These are phyloP conservation scores for Danaus chrysippus DNA, from an alignment of 2,888 invertebrate species.

Conservation along the genomic window DNA sequence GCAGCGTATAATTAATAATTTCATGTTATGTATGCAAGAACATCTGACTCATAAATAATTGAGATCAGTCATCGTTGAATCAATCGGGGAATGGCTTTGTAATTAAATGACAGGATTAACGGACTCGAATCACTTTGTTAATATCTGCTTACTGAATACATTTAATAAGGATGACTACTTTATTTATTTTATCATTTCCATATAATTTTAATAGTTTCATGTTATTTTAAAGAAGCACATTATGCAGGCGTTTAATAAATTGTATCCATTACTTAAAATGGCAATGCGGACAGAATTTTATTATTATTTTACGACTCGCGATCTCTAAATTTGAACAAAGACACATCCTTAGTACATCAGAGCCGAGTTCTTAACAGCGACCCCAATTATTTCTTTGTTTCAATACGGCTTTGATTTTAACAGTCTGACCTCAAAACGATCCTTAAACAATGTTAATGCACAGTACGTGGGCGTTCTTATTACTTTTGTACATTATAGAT, in stretches of 20 bases:
- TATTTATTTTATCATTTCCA: too few species aligned
- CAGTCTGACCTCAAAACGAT: background rate
- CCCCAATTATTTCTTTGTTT: constrained; percentile 4
- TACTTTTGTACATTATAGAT: constrained; percentile 1
- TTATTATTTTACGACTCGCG: too few species aligned
- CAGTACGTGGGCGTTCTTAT: constrained; percentile 1
- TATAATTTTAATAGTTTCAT: too few species aligned
- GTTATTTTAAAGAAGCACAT: too few species aligned
- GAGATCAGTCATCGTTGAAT: constrained; percentile 36
- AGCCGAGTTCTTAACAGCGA: background rate
- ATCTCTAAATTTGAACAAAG: too few species aligned
- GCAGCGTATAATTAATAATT: constrained; percentile 22
- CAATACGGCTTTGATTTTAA: background rate
- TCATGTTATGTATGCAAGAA: constrained; percentile 26
- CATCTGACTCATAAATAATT: constrained; percentile 32
- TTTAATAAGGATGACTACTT: too few species aligned
- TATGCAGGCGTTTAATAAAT: too few species aligned
- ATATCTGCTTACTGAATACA: too few species aligned
- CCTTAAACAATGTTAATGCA: background rate
- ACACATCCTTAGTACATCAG: too few species aligned
- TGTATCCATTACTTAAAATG: too few species aligned
- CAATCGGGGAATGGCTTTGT: constrained; percentile 27
- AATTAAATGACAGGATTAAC: constrained; percentile 25
- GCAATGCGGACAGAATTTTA: too few species aligned
- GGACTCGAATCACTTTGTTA: constrained; percentile 21